These are phyloP conservation scores for Anthophora plumipes DNA, from an alignment of 2,888 invertebrate species.

Conservation along the genomic window DNA sequence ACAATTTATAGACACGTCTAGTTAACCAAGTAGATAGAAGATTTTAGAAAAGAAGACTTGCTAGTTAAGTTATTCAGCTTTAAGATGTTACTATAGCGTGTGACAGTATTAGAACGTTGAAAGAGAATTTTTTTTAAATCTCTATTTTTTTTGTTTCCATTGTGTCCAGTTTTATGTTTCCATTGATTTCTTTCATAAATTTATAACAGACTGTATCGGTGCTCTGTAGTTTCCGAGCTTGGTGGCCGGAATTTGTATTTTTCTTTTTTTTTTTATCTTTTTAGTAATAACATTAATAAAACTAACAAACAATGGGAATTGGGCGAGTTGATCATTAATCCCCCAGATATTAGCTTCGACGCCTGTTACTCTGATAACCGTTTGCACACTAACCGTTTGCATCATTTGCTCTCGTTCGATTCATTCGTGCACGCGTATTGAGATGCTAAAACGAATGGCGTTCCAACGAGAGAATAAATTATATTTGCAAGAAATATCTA, in stretches of 20 bases:
- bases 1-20: background rate
- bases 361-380: slow-evolving; percentile 30
- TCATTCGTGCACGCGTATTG: slow-evolving; percentile 1
- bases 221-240: slow-evolving; percentile 50
- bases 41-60: background rate
- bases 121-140: background rate
- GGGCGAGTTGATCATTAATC: slow-evolving; percentile 63
- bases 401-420: slow-evolving; percentile 32
- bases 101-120: background rate
- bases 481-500: background rate
- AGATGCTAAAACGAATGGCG: background rate
- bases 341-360: slow-evolving; percentile 42
- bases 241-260: slow-evolving; percentile 43
- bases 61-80: background rate
- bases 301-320: slow-evolving; percentile 64
- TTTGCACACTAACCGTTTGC: slow-evolving; percentile 42
- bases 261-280: slow-evolving; percentile 34
- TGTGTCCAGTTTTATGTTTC: background rate
- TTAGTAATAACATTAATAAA: slow-evolving; percentile 65
- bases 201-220: slow-evolving; percentile 5
- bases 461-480: slow-evolving; percentile 9
- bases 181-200: background rate
- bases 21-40: background rate
- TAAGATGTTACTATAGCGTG: background rate
- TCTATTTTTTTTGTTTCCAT: background rate